Conservation (phyloP, 2,797 vertebrate species). For the Amblyraja radiata region DNA sequence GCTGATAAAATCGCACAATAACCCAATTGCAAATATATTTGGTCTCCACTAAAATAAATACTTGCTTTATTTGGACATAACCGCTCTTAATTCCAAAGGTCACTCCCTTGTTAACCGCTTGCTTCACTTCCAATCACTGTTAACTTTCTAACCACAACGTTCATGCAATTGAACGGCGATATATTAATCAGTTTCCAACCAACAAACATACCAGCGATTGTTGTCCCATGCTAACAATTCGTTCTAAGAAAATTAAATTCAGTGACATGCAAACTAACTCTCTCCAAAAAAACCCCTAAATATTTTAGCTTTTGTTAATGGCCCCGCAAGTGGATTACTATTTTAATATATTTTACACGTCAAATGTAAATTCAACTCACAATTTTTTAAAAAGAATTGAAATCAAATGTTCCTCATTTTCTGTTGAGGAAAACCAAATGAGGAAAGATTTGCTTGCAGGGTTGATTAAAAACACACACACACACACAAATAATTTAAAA, state of each 20-base stretch:
- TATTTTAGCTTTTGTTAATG: not conserved
- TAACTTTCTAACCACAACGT: not conserved
- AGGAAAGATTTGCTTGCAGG: not conserved
- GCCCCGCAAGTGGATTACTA: not conserved
- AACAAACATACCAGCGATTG: too few species aligned
- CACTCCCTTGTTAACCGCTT: not conserved
- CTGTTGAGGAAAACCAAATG: not conserved
- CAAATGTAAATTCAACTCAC: not conserved
- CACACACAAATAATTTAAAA: not conserved
- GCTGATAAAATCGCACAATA: slow-evolving; percentile 69
- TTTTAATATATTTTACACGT: not conserved
- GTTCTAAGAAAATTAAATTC: not conserved
- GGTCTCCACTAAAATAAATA: too few species aligned
- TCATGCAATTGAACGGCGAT: not conserved
- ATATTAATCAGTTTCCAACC: not conserved
- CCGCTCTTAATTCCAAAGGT: not conserved
- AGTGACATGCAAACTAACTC: not conserved
- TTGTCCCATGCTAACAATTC: not conserved
- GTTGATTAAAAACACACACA: not conserved
- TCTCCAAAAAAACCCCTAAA: not conserved
- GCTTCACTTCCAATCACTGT: too few species aligned
- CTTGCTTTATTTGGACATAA: not conserved
- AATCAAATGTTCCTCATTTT: not conserved
- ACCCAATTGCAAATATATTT: slow-evolving; percentile 43
- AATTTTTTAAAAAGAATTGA: not conserved